Conservation (phyloP, 2,888 invertebrate species). For the Helobdella robusta region DNA sequence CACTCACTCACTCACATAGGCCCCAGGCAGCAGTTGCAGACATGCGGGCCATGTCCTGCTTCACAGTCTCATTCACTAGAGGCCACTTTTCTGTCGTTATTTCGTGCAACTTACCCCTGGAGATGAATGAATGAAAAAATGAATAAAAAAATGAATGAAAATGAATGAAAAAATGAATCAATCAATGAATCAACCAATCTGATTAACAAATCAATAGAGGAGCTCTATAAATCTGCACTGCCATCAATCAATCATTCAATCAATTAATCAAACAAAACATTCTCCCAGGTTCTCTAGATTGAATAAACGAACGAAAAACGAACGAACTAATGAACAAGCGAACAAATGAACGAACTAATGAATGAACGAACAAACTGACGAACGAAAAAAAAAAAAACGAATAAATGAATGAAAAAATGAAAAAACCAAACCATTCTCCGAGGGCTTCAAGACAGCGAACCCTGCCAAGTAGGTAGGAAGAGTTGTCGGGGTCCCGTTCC, state of each 20-base stretch:
- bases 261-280: no score
- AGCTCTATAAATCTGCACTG: no score
- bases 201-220: no score
- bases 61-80: conserved; percentile 51
- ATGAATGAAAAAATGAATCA: neutral
- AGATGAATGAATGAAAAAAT: conserved; percentile 10
- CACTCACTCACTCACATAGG: conserved; percentile 52
- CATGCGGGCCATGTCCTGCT: conserved; percentile 67
- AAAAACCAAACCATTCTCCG: conserved; percentile 70
- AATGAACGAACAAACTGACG: no score
- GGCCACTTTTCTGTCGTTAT: conserved; percentile 72
- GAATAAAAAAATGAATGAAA: no score
- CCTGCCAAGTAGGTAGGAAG: conserved; percentile 61
- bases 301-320: no score
- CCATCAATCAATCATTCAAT: no score
- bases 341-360: no score
- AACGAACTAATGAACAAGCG: no score
- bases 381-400: neutral
- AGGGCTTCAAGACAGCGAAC: conserved; percentile 92
- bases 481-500: conserved; percentile 43
- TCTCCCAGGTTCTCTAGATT: no score
- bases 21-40: conserved; percentile 91
- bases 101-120: conserved; percentile 61
- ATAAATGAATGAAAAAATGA: neutral
- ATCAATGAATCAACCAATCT: conserved; percentile 50